Evolutionary conservation across 2,113 vertebrate genomes (phyloP).

Genomic region (Phaethornis superciliosus): DNA sequence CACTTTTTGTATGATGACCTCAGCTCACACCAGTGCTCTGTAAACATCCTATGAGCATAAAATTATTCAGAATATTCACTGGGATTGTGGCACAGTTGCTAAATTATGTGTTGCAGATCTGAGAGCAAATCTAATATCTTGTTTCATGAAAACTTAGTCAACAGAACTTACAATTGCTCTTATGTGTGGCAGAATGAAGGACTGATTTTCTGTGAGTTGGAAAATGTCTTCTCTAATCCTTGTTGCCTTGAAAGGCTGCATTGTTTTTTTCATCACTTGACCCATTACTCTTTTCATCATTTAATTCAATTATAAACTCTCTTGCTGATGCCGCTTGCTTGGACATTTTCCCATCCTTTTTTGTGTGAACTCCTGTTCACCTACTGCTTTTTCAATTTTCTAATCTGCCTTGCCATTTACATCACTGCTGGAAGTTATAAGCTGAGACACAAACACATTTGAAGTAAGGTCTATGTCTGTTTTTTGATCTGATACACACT

Average conservation of each 20-base stretch:
- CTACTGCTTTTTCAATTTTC: slow-evolving; percentile 47
- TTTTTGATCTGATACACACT: slow-evolving; percentile 10
- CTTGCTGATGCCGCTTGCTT: slow-evolving; percentile 18
- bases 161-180: slow-evolving; percentile 53
- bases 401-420: neutral
- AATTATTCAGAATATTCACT: neutral
- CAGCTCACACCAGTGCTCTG: neutral
- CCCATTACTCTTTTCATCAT: slow-evolving; percentile 60
- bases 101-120: neutral
- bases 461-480: neutral
- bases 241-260: slow-evolving; percentile 52
- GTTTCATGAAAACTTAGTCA: slow-evolving; percentile 21
- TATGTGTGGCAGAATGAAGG: slow-evolving; percentile 59
- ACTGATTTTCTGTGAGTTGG: slow-evolving; percentile 33
- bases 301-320: slow-evolving; percentile 65
- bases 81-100: neutral
- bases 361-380: slow-evolving; percentile 45
- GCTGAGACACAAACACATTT: neutral
- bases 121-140: slow-evolving; percentile 8
- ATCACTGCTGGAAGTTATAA: slow-evolving; percentile 13
- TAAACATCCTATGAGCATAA: slow-evolving; percentile 13
- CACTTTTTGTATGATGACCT: neutral
- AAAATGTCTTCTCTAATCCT: slow-evolving; percentile 47
- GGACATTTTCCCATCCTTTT: slow-evolving; percentile 28
- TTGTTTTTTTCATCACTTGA: slow-evolving; percentile 64